Evolutionary conservation across 2,797 vertebrate species (phyloP).

Genomic region (Pipistrellus pygmaeus): DNA sequence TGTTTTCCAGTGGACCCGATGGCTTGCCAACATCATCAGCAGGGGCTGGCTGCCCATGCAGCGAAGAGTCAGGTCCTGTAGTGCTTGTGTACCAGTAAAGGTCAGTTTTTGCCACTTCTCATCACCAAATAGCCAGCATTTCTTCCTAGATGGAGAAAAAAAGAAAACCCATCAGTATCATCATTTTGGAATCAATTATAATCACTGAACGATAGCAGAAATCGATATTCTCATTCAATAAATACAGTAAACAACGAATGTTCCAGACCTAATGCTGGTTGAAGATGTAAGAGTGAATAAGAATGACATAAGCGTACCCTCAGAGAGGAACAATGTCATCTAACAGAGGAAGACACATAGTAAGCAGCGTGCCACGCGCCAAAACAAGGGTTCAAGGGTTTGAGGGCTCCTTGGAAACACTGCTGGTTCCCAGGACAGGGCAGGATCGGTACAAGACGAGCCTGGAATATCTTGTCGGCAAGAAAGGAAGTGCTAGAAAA

Average conservation of each 20-base stretch:
- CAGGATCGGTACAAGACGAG: not conserved
- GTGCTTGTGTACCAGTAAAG: constrained; percentile 47
- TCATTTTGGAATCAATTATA: not conserved
- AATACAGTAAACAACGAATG: not conserved
- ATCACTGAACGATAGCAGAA: constrained; percentile 45
- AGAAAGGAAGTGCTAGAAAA: not conserved
- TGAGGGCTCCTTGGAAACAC: not conserved
- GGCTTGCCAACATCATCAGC: constrained; percentile 74
- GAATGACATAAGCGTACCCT: not conserved
- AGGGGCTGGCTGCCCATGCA: not conserved
- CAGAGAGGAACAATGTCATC: not conserved
- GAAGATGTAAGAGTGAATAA: not conserved
- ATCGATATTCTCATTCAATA: not conserved
- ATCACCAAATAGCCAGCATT: constrained; percentile 71
- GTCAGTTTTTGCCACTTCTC: constrained; percentile 70
- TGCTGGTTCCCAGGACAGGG: not conserved
- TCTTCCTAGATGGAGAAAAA: constrained; percentile 82
- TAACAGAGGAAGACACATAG: not conserved
- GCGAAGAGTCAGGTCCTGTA: constrained; percentile 49
- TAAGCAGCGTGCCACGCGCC: not conserved
- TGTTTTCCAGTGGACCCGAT: constrained; percentile 84
- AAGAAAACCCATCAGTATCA: constrained; percentile 58
- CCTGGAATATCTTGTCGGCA: not conserved
- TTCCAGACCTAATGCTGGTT: not conserved
- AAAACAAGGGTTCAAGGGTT: not conserved